phyloP scores from a whole-genome alignment of 1,140 invertebrate genomes.

The Drosophila carrolli region DNA sequence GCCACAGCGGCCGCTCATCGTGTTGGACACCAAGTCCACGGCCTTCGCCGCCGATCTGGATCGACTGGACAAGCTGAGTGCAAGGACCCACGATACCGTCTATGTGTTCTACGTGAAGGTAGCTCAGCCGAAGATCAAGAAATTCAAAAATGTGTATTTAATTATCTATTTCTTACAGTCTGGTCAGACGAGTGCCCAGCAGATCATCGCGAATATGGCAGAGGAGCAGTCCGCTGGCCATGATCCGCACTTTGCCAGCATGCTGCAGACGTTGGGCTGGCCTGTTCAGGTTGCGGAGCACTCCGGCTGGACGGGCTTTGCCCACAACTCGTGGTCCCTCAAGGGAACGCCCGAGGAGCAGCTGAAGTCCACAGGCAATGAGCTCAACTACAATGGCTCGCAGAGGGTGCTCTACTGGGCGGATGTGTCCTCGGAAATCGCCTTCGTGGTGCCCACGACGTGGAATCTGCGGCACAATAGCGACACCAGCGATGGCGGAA shows the following conservation, averaged over 20 bases:
- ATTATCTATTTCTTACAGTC: slow-evolving; percentile 94
- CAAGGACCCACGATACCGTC: slow-evolving; percentile 95
- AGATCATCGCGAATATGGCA: slow-evolving; percentile 94
- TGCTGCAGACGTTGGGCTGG: slow-evolving; percentile 93
- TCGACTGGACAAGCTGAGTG: slow-evolving; percentile 91
- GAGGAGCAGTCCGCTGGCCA: slow-evolving; percentile 84
- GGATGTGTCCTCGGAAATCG: slow-evolving; percentile 97
- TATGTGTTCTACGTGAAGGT: slow-evolving; percentile 97
- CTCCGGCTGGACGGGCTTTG: slow-evolving; percentile 95
- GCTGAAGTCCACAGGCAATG: slow-evolving; percentile 35
- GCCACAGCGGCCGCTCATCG: slow-evolving; percentile 88
- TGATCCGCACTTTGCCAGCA: slow-evolving; percentile 90
- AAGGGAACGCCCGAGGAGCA: slow-evolving; percentile 71
- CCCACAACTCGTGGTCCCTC: slow-evolving; percentile 91
- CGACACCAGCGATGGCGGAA: slow-evolving; percentile 85
- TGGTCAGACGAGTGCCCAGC: slow-evolving; percentile 89
- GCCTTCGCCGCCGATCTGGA: slow-evolving; percentile 91
- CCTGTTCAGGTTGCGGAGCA: slow-evolving; percentile 93
- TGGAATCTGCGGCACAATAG: slow-evolving; percentile 81
- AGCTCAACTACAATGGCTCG: slow-evolving; percentile 85
- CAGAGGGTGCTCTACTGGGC: slow-evolving; percentile 96
- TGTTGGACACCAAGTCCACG: slow-evolving; percentile 90
- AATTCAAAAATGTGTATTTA: not conserved
- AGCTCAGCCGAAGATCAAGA: slow-evolving; percentile 86
- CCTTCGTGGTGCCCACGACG: slow-evolving; percentile 95